Base-by-base conservation (phyloP, 2,113 vertebrate species). In the Menidia beryllina region DNA sequence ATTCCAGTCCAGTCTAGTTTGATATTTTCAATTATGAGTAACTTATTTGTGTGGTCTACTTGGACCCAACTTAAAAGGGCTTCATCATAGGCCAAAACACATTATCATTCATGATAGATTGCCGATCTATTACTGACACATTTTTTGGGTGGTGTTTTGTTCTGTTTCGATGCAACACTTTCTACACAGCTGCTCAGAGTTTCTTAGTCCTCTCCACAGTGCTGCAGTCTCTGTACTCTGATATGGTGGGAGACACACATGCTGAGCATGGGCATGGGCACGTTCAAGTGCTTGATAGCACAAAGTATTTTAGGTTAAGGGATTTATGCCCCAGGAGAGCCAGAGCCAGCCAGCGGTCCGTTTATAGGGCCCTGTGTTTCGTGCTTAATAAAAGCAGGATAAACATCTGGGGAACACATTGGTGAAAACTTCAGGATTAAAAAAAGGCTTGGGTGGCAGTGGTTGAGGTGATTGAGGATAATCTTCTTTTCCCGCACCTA, bases 401-500 rank as follows among this genome's bases (percentile, higher is more conserved):
- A 86, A 90, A 93, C 92, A 94, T 94, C 92, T 94, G 92, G 76
- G 70, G 50, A 89, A 84, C 93, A 94, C 90, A 93, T 94, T 94
- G 71, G 79, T 78, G 73, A 60, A 86, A 91, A 77, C 41, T 26
- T 62, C 63, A 84, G 84, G 30, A 34, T 34, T 34, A 54, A 72
- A 64, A 76, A 84, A 78, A 62, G 58, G 81, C 60, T 81, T 74
- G 79, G 87, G 79, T 91, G 83, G 88, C 79, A 79, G 87, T 76
- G 84, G 78, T 83, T 58, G 81, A 91, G 90, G 87, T 88, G 80
- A 88, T 88, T 89, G 86, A 87, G 88, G 84, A 91, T 89, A 81
- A 88, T 87, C 75, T 66, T 76, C 54, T 66, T 60, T 78, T 75
- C 75, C 80, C 7, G 58, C 82, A 77, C 83, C 77, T 87, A 88